These are phyloP conservation scores for Phenganax subtilis DNA, from an alignment of 92 coral and sea anemone species.

Conservation along the genomic window DNA sequence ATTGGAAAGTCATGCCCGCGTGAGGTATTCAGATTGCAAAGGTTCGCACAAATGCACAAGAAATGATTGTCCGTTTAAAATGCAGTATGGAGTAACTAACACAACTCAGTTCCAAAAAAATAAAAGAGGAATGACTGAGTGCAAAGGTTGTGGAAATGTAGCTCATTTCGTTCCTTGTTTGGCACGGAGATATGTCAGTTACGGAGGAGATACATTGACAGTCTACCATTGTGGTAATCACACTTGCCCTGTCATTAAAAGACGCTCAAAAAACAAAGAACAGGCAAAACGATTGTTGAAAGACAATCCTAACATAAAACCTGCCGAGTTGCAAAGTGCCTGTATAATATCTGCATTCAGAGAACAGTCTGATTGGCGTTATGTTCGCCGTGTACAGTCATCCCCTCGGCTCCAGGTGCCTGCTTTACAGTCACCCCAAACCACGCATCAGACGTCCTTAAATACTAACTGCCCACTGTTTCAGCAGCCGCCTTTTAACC, in stretches of 20 bases:
- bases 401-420: not conserved
- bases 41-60: conserved; percentile 29
- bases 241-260: conserved; percentile 46
- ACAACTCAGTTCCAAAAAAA: conserved; percentile 27
- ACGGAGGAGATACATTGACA: not conserved
- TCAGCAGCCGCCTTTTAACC: too few species aligned
- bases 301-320: conserved; percentile 56
- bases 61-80: conserved; percentile 33
- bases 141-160: conserved; percentile 38
- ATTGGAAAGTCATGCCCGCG: conserved; percentile 1
- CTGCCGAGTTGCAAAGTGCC: conserved; percentile 50
- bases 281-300: conserved; percentile 35
- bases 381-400: conserved; percentile 1
- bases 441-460: not conserved
- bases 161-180: conserved; percentile 2
- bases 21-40: conserved; percentile 30
- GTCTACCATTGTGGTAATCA: conserved; percentile 51
- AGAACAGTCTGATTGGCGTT: conserved; percentile 39
- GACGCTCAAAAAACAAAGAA: conserved; percentile 20
- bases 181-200: conserved; percentile 32
- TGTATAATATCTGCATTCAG: conserved; percentile 42
- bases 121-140: conserved; percentile 29
- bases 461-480: conserved; percentile 19
- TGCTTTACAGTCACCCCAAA: not conserved
- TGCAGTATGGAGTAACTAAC: conserved; percentile 36